Base-by-base conservation (phyloP, 2,113 vertebrate species). In the Laticauda laticaudata region DNA sequence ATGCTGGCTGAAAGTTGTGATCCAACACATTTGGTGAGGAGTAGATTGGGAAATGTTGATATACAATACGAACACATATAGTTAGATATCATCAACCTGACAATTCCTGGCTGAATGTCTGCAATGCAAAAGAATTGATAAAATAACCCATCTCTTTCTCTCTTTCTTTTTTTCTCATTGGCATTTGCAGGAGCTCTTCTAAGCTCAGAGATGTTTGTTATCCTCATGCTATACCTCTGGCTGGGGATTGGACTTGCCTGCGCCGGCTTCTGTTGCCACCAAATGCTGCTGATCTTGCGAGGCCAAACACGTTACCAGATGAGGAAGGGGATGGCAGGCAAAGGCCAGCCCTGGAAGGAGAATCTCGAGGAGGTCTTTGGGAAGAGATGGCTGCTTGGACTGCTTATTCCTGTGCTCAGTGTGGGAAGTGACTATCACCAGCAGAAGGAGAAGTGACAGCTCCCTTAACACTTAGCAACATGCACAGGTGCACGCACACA, bases 191-290 rank as follows among this genome's bases (percentile, higher is more conserved):
- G 99, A 96, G 97, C 98, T 92, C 98, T 99, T 94, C 98, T 98
- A 29, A 99, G 99, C 96, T 97, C 98, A 96, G 99, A 99, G 97
- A 98, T 99, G 97, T 99, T 99, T 95, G 98, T 99, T 96, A 98
- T 99, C 95, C 98, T 99, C 96, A 99, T 99, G 99, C 98, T 99
- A 29, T 99, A 99, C 85, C 98, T 99, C 97, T 99, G 99, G 99
- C 98, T 99, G 90, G 99, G 99, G 94, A 98, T 99, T 0, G 99
- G 99, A 93, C 97, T 99, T 97, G 99, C 99, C 93, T 99, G 99
- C 0, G 99, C 99, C 0, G 99, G 99, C 64, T 99, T 99, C 98
- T 99, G 99, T 95, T 99, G 98, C 96, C 99, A 99, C 95, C 99
- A 99, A 98, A 97, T 99, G 95, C 97, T 99, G 96, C 95, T 99